Percentiles rank a stretch among this genome's conserved stretches.
phyloP scores from a whole-genome alignment of 2,888 invertebrate species.

The Shargacucullia verbasci region DNA sequence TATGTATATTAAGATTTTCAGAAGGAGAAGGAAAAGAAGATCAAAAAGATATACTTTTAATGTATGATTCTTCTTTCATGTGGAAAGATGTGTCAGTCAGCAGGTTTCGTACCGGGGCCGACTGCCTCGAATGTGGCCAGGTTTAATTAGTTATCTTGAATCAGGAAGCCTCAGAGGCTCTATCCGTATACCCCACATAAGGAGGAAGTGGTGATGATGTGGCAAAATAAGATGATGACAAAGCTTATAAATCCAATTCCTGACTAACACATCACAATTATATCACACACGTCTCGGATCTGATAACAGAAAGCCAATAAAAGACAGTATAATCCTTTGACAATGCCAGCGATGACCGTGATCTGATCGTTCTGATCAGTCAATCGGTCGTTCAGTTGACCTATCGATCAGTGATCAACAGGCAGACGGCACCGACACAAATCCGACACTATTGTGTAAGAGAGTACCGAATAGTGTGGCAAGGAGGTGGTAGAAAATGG shows the following conservation, averaged over 20 bases:
- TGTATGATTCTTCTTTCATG: too few relatives aligned
- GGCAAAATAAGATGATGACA: neutral
- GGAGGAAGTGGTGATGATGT: neutral
- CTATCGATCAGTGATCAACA: slow-evolving; percentile 32
- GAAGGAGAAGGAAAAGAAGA: too few relatives aligned
- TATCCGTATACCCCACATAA: too few relatives aligned
- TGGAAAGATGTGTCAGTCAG: too few relatives aligned
- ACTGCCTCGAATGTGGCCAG: too few relatives aligned
- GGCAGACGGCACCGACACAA: slow-evolving; percentile 35
- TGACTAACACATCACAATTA: slow-evolving; percentile 1
- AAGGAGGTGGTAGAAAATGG: slow-evolving; percentile 1
- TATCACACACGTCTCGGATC: slow-evolving; percentile 4
- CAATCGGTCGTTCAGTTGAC: slow-evolving; percentile 27
- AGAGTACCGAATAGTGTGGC: neutral
- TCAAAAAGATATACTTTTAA: too few relatives aligned
- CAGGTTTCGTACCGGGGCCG: too few relatives aligned
- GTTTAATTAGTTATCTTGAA: too few relatives aligned
- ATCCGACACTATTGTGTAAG: slow-evolving; percentile 45
- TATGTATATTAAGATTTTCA: too few relatives aligned
- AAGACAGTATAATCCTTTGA: slow-evolving; percentile 33
- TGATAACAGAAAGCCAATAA: slow-evolving; percentile 14
- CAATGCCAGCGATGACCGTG: slow-evolving; percentile 43
- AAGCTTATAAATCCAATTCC: neutral
- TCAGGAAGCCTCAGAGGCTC: too few relatives aligned
- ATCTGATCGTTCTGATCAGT: slow-evolving; percentile 35